A percentile compares a stretch with the other conserved stretches of the same genome.
phyloP scores from a whole-genome alignment of 2,113 vertebrate species.

The Neodontobutis hainanensis region DNA sequence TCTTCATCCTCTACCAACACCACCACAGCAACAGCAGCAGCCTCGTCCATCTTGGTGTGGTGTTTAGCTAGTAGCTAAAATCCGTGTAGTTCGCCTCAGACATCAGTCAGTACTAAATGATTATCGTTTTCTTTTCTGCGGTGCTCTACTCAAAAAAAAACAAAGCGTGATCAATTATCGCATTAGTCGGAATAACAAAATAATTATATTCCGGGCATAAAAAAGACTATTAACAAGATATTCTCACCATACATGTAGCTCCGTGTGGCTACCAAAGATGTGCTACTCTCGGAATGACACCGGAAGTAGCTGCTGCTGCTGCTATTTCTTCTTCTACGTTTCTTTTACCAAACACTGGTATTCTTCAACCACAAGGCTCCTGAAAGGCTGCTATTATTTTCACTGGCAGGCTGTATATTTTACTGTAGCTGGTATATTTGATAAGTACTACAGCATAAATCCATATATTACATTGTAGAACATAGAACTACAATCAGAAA shows the following conservation, averaged over 20 bases:
- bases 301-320: neutral
- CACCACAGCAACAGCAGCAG: slow-evolving; percentile 21
- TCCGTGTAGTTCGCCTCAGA: slow-evolving; percentile 21
- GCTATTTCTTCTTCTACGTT: slow-evolving; percentile 43
- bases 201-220: too few species aligned
- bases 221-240: too few species aligned
- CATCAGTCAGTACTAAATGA: slow-evolving; percentile 15
- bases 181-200: neutral
- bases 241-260: too few species aligned
- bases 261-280: too few species aligned
- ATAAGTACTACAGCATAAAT: too few species aligned
- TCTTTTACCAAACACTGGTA: neutral
- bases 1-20: slow-evolving; percentile 15
- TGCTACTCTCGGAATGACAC: too few species aligned
- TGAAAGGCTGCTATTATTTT: too few species aligned
- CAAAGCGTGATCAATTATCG: neutral
- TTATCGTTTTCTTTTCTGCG: neutral
- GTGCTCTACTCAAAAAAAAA: neutral
- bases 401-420: too few species aligned
- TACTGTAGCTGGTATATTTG: too few species aligned
- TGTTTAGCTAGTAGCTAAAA: slow-evolving; percentile 1
- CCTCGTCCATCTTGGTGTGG: slow-evolving; percentile 66
- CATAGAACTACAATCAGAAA: too few species aligned
- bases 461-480: too few species aligned
- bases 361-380: too few species aligned